Conservation (phyloP, 2,888 invertebrate species). For the Automeris io region DNA sequence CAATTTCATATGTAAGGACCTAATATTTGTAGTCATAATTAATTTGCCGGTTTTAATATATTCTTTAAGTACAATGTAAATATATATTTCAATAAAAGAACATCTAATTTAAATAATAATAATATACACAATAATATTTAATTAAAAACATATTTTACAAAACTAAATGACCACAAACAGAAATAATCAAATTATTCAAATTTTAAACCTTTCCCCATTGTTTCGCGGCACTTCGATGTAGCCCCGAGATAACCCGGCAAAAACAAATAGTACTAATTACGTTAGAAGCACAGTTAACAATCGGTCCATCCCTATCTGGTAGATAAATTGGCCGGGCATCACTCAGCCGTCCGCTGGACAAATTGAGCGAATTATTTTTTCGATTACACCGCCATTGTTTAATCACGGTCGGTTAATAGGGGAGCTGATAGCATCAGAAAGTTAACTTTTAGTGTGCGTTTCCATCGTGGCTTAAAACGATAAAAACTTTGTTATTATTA, state of each 20-base stretch:
- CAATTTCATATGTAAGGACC: too few species aligned
- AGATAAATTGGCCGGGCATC: slow-evolving; percentile 60
- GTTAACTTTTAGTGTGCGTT: slow-evolving; percentile 22
- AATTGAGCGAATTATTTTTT: slow-evolving; percentile 73
- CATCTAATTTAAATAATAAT: too few species aligned
- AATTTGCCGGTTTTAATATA: too few species aligned
- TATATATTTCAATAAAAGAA: too few species aligned
- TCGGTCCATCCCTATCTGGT: slow-evolving; percentile 56
- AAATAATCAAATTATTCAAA: slow-evolving; percentile 52
- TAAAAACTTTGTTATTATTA: slow-evolving; percentile 8
- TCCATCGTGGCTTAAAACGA: slow-evolving; percentile 16
- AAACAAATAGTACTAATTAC: slow-evolving; percentile 75
- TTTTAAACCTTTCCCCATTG: slow-evolving; percentile 61
- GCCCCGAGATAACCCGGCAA: slow-evolving; percentile 46
- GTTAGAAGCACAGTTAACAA: slow-evolving; percentile 57
- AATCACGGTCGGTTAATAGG: slow-evolving; percentile 61
- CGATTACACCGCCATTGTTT: slow-evolving; percentile 69
- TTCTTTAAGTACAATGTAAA: too few species aligned
- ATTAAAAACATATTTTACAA: too few species aligned
- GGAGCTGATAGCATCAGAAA: slow-evolving; percentile 47
- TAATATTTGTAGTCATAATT: too few species aligned
- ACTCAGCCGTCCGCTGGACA: slow-evolving; percentile 44
- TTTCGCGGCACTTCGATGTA: slow-evolving; percentile 38
- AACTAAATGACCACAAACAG: slow-evolving; percentile 40
- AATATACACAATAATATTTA: too few species aligned